phyloP scores from a whole-genome alignment of 2,888 invertebrate genomes.

The Oligia strigilis region DNA sequence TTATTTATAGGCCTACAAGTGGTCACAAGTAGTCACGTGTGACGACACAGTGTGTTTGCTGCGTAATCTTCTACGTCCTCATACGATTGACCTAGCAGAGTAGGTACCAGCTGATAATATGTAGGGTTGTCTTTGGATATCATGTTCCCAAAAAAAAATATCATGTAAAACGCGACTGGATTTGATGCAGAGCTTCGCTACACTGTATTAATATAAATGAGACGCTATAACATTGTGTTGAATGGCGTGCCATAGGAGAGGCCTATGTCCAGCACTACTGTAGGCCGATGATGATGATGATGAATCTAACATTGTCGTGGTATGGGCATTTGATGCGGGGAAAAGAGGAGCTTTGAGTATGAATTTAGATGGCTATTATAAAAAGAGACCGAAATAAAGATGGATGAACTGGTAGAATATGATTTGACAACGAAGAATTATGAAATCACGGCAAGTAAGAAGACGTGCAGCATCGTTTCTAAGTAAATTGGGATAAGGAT shows the following conservation, averaged over 20 bases:
- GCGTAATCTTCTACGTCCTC: slow-evolving; percentile 66
- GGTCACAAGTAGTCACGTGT: slow-evolving; percentile 69
- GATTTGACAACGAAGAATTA: neutral
- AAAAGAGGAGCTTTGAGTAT: neutral
- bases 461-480: neutral
- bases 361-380: neutral
- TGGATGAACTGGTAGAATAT: neutral
- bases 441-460: neutral
- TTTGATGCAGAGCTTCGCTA: neutral
- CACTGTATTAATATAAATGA: neutral
- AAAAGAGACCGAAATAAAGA: neutral
- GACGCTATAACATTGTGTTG: neutral
- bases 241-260: neutral
- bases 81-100: slow-evolving; percentile 63
- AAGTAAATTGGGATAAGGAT: neutral
- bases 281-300: neutral
- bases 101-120: slow-evolving; percentile 63
- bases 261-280: neutral
- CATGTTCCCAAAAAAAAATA: neutral
- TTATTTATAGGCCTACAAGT: slow-evolving; percentile 72
- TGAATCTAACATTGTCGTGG: neutral
- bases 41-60: slow-evolving; percentile 55
- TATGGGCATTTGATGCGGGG: neutral
- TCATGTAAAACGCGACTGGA: neutral
- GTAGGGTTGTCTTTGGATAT: slow-evolving; percentile 44